phyloP scores from a whole-genome alignment of 1,140 invertebrate genomes.

The Drosophila parvula region DNA sequence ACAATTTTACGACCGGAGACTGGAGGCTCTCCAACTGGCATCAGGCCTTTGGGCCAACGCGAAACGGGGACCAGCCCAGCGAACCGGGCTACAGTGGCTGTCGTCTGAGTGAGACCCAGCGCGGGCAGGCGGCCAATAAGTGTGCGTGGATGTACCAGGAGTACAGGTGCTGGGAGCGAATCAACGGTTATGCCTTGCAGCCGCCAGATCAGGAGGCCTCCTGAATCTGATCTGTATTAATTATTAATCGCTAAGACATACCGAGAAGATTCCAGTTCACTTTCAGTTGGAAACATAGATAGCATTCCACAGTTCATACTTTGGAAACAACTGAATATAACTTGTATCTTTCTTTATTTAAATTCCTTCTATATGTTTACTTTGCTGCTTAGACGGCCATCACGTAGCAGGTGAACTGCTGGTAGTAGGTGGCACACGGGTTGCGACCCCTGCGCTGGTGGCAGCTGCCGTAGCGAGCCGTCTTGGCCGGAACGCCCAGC shows the following conservation, averaged over 20 bases:
- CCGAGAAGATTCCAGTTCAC: too few relatives aligned
- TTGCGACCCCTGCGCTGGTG: constrained; percentile 45
- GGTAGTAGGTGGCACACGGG: constrained; percentile 60
- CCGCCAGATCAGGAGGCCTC: neutral
- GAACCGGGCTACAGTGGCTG: constrained; percentile 48
- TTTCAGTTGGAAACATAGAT: too few relatives aligned
- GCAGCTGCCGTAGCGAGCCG: constrained; percentile 35
- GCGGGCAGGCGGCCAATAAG: constrained; percentile 27
- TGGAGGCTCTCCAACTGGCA: constrained; percentile 72
- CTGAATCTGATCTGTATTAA: constrained; percentile 13
- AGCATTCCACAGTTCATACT: neutral
- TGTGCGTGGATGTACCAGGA: constrained; percentile 80
- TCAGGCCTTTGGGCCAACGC: constrained; percentile 69
- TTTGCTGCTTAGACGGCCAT: constrained; percentile 32
- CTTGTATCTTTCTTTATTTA: neutral
- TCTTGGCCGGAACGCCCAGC: constrained; percentile 56
- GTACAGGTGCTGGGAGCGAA: constrained; percentile 74
- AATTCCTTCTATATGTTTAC: neutral
- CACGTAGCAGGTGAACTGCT: constrained; percentile 72
- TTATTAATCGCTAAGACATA: neutral
- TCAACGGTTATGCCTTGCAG: constrained; percentile 48
- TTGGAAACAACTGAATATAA: neutral
- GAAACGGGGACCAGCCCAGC: constrained; percentile 36
- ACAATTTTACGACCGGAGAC: constrained; percentile 51
- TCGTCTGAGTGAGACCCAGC: constrained; percentile 40